These are phyloP conservation scores for Pseudoips prasinana DNA, from an alignment of 2,888 invertebrate species.

Conservation along the genomic window DNA sequence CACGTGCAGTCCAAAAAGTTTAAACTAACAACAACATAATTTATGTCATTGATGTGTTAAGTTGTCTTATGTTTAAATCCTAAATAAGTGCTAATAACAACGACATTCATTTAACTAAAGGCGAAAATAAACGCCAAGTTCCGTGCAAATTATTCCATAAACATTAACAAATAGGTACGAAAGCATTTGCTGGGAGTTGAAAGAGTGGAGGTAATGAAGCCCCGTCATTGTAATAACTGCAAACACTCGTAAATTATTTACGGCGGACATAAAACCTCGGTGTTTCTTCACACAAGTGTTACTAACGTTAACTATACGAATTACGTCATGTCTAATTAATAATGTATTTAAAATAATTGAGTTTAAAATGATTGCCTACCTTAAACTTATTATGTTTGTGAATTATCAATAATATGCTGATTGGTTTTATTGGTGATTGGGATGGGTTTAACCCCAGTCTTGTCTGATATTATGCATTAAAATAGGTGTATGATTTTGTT, in stretches of 20 bases:
- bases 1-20: too few relatives aligned
- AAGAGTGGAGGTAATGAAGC: conserved; percentile 30
- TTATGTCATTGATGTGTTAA: too few relatives aligned
- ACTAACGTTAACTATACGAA: conserved; percentile 40
- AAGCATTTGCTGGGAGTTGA: conserved; percentile 8
- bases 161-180: conserved; percentile 5
- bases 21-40: too few relatives aligned
- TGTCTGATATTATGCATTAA: too few relatives aligned
- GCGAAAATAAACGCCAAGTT: conserved; percentile 5
- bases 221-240: conserved; percentile 40
- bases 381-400: too few relatives aligned
- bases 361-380: conserved; percentile 1
- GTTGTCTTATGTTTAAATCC: too few relatives aligned
- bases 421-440: too few relatives aligned
- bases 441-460: too few relatives aligned
- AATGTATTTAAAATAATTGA: conserved; percentile 12
- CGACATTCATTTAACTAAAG: conserved; percentile 1
- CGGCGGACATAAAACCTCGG: conserved; percentile 42
- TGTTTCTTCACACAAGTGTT: conserved; percentile 43
- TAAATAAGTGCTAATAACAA: too few relatives aligned
- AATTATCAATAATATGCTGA: too few relatives aligned
- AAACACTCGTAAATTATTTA: conserved; percentile 53
- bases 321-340: conserved; percentile 27
- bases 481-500: too few relatives aligned
- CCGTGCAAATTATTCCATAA: conserved; percentile 3